Evolutionary conservation across 2,888 invertebrate species (phyloP).

Genomic region (Panopea generosa): DNA sequence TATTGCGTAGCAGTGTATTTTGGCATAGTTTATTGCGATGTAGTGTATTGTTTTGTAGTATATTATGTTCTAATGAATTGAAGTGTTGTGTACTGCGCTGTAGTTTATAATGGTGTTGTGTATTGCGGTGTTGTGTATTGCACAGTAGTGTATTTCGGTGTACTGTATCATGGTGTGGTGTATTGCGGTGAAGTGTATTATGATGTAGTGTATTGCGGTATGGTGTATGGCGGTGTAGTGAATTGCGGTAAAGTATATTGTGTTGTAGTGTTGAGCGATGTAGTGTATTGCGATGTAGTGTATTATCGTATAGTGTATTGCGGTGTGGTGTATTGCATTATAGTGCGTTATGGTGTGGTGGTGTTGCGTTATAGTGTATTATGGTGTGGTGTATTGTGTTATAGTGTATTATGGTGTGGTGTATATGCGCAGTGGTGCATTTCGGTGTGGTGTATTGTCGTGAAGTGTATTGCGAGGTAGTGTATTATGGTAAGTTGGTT

Average conservation of each 20-base stretch:
- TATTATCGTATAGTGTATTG: background rate
- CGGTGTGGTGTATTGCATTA: background rate
- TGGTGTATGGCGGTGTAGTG: background rate
- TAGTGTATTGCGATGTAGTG: background rate
- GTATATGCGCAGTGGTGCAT: no score
- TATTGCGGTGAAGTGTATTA: background rate
- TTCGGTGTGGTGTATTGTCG: background rate
- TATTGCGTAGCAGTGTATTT: background rate
- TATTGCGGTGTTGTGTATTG: background rate
- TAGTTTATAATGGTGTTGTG: background rate
- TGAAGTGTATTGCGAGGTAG: background rate
- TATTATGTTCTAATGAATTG: background rate
- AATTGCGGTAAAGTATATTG: background rate
- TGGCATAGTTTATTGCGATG: background rate
- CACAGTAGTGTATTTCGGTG: background rate
- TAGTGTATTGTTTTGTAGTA: conserved; percentile 1
- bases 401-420: background rate
- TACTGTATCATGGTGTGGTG: background rate
- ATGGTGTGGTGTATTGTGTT: background rate
- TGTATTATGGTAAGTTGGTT: background rate
- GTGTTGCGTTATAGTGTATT: background rate
- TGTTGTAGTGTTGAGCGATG: background rate
- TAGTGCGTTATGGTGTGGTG: background rate
- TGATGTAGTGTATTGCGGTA: background rate
- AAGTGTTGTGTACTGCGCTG: background rate